These are phyloP conservation scores for Pollenia labialis DNA, from an alignment of 2,888 invertebrate species.

Conservation along the genomic window DNA sequence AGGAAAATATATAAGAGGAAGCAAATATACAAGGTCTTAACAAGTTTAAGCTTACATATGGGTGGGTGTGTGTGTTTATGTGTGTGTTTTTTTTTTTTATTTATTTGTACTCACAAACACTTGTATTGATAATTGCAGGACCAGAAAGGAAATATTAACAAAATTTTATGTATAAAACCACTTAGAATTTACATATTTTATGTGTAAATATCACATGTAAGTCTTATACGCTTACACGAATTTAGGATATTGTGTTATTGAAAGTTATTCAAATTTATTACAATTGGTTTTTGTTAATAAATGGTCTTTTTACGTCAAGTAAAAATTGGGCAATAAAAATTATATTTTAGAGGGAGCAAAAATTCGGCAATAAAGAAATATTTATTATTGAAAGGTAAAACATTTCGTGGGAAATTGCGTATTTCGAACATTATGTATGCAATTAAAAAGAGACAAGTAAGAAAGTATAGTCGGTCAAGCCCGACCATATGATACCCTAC, in stretches of 20 bases:
- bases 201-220: neutral
- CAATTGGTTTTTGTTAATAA: conserved; percentile 14
- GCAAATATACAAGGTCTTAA: neutral
- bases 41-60: neutral
- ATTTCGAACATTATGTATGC: too few species aligned
- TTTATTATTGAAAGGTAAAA: too few species aligned
- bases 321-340: conserved; percentile 1
- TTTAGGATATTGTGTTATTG: conserved; percentile 16
- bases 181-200: conserved; percentile 49
- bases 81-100: too few species aligned
- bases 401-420: too few species aligned
- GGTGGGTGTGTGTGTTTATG: too few species aligned
- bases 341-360: neutral
- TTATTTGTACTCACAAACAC: too few species aligned
- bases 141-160: neutral
- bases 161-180: conserved; percentile 21
- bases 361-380: too few species aligned
- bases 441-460: too few species aligned
- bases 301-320: neutral
- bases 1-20: neutral
- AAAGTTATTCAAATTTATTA: conserved; percentile 36
- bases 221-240: neutral
- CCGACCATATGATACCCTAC: too few species aligned
- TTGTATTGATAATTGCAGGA: too few species aligned
- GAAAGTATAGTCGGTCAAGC: too few species aligned